phyloP scores from a whole-genome alignment of 2,797 vertebrate genomes.

The Remorina albescens region DNA sequence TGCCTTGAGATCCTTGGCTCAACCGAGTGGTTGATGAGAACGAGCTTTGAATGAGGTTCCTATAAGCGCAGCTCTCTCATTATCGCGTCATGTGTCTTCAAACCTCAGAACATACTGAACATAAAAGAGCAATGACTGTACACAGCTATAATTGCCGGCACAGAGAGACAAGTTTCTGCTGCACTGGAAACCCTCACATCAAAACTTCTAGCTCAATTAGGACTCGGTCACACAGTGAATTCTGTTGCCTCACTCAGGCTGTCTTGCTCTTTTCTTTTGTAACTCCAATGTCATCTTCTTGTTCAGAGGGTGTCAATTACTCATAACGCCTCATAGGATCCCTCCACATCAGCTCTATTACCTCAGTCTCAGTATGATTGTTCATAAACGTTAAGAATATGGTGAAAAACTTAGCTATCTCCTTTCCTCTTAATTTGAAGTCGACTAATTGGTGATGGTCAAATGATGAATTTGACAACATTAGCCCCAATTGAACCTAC shows the following conservation, averaged over 20 bases:
- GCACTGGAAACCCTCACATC: conserved; percentile 37
- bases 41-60: conserved; percentile 17
- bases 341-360: background rate
- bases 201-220: conserved; percentile 71
- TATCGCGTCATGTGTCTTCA: conserved; percentile 52
- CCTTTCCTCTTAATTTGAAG: conserved; percentile 44
- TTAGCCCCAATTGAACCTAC: conserved; percentile 52
- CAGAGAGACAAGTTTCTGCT: conserved; percentile 29
- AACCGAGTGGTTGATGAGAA: background rate
- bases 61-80: conserved; percentile 23
- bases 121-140: conserved; percentile 53
- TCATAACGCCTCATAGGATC: conserved; percentile 28
- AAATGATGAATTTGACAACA: conserved; percentile 57
- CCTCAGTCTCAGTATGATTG: conserved; percentile 5
- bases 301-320: conserved; percentile 53
- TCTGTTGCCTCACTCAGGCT: conserved; percentile 38
- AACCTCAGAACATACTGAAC: conserved; percentile 36
- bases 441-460: conserved; percentile 56
- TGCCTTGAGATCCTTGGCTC: background rate
- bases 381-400: background rate
- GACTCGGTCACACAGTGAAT: conserved; percentile 28
- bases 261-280: conserved; percentile 5
- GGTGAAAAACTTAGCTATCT: conserved; percentile 31
- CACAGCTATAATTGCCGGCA: conserved; percentile 62
- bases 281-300: conserved; percentile 32